These are phyloP conservation scores for Ceratoteleas bidentatus DNA, from an alignment of 1,140 invertebrate species.

Conservation along the genomic window DNA sequence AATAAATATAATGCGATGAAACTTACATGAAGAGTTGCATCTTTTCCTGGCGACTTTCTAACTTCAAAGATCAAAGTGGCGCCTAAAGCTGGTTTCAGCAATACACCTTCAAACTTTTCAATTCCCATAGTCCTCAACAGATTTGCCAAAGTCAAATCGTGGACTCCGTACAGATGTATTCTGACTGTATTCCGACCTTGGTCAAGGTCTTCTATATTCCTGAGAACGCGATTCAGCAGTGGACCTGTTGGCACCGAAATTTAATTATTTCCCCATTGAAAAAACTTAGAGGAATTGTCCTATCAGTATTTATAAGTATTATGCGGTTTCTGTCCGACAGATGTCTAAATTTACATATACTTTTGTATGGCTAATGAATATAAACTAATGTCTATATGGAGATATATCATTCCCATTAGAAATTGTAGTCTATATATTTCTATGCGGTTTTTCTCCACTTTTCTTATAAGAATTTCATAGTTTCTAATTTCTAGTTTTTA, in stretches of 20 bases:
- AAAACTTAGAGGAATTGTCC: too few relatives aligned
- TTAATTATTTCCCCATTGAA: neutral
- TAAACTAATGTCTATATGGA: too few relatives aligned
- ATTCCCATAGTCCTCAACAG: slow-evolving; percentile 85
- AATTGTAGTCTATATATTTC: too few relatives aligned
- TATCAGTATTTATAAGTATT: too few relatives aligned
- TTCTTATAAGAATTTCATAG: too few relatives aligned
- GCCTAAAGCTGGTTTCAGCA: slow-evolving; percentile 86
- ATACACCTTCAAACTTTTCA: slow-evolving; percentile 80
- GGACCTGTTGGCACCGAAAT: neutral
- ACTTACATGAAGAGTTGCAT: neutral
- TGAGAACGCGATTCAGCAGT: neutral
- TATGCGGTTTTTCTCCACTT: too few relatives aligned
- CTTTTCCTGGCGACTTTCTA: slow-evolving; percentile 41
- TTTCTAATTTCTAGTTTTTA: too few relatives aligned
- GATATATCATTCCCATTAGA: too few relatives aligned
- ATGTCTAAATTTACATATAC: too few relatives aligned
- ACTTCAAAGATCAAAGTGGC: slow-evolving; percentile 85
- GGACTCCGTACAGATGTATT: slow-evolving; percentile 76
- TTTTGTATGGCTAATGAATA: too few relatives aligned
- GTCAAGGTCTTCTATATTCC: neutral
- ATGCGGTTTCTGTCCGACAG: too few relatives aligned
- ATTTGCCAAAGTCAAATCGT: slow-evolving; percentile 87
- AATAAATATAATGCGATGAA: neutral
- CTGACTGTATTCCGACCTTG: neutral